Evolutionary conservation across 2,113 vertebrate species (phyloP), one percentile per base, ranked within the genome.

Genomic region (Cygnus atratus): DNA sequence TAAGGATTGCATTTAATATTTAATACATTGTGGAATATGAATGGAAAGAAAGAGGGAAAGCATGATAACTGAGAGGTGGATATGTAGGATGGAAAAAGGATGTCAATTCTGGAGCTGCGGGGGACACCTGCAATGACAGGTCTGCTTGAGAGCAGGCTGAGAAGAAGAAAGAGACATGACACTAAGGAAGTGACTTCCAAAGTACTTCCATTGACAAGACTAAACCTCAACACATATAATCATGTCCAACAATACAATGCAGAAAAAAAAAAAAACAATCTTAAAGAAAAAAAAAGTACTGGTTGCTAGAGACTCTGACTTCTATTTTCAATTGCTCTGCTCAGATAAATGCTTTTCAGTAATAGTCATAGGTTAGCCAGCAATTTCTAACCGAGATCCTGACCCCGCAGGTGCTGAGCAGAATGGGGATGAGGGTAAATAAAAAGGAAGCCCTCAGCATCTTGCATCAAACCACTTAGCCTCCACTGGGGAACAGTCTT

Each of bases 201-300:
- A 90, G 88, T 37, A 78, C 4, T 48, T 65, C 41, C 52, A 58
- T 0, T 55, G 79, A 46, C 59, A 84, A 59, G 13, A 46, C 28
- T 35, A 57, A 86, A 52, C 29, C 54, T 11, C 57, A 84, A 50
- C n/a, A 46, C 14, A 35, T 3, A 17, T 17, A 59, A 43, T 50
- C 17, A 9, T 37, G 13, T 39, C 57, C 48, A 58, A 81, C 35
- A 75, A 20, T 3, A 5, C 9, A 63, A 78, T 1, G 22, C 41
- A 85, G 52, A 81, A 67, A 31, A 92, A 92, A 92, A 92, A 91
- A 89, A 92, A 92, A 92, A 89, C 66, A 33, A 48, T 33, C 22
- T 59, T 29, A 12, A 57, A 25, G n/a, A 15, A 24, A 21, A 58
- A 28, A 15, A 25, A 13, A 11, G 7, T 20, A 48, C 16, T 74